A percentile compares a stretch with the other conserved stretches of the same genome.
These are phyloP conservation scores for Tricholauxania praeusta DNA, from an alignment of 2,888 invertebrate genomes.

Conservation along the genomic window DNA sequence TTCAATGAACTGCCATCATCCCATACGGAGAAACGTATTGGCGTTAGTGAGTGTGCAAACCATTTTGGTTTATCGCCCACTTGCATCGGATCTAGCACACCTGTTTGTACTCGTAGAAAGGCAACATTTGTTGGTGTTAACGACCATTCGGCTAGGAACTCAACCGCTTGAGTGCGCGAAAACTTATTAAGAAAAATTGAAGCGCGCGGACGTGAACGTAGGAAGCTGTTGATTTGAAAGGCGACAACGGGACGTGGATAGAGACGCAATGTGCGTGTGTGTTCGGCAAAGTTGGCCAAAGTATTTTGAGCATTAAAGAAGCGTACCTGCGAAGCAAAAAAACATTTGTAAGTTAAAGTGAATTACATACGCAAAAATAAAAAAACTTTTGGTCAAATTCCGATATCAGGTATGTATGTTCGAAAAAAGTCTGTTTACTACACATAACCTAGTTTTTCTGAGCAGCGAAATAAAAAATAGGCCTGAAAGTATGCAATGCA, in stretches of 20 bases:
- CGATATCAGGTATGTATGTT: background rate
- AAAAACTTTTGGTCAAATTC: too few species aligned
- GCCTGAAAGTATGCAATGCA: background rate
- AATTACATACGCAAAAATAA: background rate
- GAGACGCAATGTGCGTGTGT: conserved; percentile 93
- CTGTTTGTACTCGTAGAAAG: conserved; percentile 96
- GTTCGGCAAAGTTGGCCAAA: conserved; percentile 97
- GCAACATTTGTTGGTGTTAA: conserved; percentile 97
- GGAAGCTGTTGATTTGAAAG: conserved; percentile 96
- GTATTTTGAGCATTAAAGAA: conserved; percentile 99
- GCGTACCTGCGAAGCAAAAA: conserved; percentile 67
- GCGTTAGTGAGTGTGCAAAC: conserved; percentile 90
- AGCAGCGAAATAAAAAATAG: background rate
- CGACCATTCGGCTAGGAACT: conserved; percentile 98
- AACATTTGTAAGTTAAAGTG: background rate
- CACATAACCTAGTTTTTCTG: background rate
- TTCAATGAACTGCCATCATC: conserved; percentile 87
- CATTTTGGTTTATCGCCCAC: conserved; percentile 99
- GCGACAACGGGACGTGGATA: conserved; percentile 99
- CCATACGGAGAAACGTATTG: conserved; percentile 93
- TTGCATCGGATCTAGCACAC: conserved; percentile 92
- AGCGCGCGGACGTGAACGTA: conserved; percentile 90
- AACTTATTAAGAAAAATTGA: conserved; percentile 92
- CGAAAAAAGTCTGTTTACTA: too few species aligned
- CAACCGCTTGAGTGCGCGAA: conserved; percentile 97